A percentile compares a stretch with the other conserved stretches of the same genome.
phyloP scores from a whole-genome alignment of 2,113 vertebrate species.

The Bucco capensis region DNA sequence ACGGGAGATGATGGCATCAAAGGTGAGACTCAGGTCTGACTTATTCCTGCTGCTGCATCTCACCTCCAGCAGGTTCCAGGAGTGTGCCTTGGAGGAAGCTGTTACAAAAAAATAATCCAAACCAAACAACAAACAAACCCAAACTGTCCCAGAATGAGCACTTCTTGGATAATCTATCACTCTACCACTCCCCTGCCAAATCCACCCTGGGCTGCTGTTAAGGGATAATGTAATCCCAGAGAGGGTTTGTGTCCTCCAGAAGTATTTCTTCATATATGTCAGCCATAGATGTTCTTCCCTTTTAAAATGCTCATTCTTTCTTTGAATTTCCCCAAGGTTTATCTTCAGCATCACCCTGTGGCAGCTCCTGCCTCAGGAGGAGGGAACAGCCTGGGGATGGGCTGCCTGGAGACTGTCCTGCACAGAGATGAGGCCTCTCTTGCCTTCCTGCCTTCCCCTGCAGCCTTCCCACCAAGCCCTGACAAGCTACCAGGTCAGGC shows the following conservation, averaged over 20 bases:
- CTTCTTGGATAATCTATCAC: not conserved
- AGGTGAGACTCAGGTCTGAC: not conserved
- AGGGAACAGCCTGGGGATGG: not conserved
- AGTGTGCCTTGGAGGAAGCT: not conserved
- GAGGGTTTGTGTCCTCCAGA: not conserved
- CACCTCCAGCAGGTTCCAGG: not conserved
- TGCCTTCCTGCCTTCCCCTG: not conserved
- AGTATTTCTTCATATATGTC: not conserved
- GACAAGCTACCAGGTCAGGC: not conserved
- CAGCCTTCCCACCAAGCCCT: not conserved
- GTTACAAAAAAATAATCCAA: not conserved
- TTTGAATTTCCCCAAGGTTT: not conserved
- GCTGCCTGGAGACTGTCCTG: not conserved
- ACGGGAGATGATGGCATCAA: fast-evolving
- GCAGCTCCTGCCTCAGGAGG: not conserved
- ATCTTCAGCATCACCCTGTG: not conserved
- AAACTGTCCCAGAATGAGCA: not conserved
- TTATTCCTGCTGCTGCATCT: not conserved
- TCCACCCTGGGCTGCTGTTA: not conserved
- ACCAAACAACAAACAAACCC: too few species aligned
- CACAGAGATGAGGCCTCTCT: not conserved
- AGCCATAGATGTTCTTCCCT: not conserved
- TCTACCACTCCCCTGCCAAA: not conserved
- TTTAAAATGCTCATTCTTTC: not conserved
- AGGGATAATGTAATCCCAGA: not conserved